phyloP scores from a whole-genome alignment of 2,888 invertebrate genomes.

The Patella pellucida region DNA sequence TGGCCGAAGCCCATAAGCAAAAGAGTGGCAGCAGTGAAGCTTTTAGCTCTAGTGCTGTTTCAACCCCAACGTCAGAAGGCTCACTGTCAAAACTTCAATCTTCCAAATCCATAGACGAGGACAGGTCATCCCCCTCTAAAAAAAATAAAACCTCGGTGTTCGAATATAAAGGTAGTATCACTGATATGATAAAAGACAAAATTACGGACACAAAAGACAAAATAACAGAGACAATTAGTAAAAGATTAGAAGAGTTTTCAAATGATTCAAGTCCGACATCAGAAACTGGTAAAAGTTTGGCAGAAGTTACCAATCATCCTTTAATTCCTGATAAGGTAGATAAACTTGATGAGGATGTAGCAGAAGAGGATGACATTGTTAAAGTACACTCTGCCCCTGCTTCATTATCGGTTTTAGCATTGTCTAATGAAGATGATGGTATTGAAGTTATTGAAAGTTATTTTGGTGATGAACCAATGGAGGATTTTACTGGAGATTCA shows the following conservation, averaged over 20 bases:
- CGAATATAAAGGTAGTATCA: constrained; percentile 41
- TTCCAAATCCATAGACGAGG: constrained; percentile 35
- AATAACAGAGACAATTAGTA: constrained; percentile 47
- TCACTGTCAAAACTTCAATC: constrained; percentile 26
- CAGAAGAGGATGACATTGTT: constrained; percentile 22
- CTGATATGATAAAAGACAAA: constrained; percentile 40
- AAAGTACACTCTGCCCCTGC: neutral
- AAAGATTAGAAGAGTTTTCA: constrained; percentile 56
- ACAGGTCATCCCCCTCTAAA: constrained; percentile 32
- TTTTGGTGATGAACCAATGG: constrained; percentile 32
- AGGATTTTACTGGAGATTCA: constrained; percentile 43
- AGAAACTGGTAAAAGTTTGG: neutral
- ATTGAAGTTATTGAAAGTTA: constrained; percentile 38
- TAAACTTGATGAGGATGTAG: constrained; percentile 21
- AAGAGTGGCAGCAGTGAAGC: constrained; percentile 17
- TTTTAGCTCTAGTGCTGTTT: constrained; percentile 12
- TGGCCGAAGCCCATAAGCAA: constrained; percentile 27
- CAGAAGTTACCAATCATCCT: neutral
- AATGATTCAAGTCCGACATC: constrained; percentile 39
- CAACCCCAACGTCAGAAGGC: constrained; percentile 13
- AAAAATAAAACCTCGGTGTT: constrained; percentile 29
- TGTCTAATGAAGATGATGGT: neutral
- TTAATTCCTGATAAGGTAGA: constrained; percentile 18
- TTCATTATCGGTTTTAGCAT: neutral
- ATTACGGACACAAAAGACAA: constrained; percentile 45